A percentile compares a stretch with the other conserved stretches of the same genome.
Evolutionary conservation across 2,113 vertebrate genomes (phyloP).

Genomic region (Telmatochromis sp.): DNA sequence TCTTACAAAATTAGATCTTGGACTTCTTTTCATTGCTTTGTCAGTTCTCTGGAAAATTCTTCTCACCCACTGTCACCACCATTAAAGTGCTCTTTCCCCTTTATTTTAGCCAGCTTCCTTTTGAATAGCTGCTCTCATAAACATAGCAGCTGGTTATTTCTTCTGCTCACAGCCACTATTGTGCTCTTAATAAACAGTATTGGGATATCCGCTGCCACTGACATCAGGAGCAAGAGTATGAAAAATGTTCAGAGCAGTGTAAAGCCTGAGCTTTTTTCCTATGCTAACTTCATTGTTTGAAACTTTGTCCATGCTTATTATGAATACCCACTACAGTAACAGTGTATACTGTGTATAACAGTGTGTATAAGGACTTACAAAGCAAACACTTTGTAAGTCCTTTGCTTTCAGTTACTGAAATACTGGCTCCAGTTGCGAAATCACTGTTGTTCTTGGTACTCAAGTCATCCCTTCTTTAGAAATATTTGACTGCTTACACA

Average conservation of each 20-base stretch:
- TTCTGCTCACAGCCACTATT: neutral
- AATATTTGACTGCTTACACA: neutral
- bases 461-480: neutral
- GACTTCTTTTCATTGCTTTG: neutral
- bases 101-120: neutral
- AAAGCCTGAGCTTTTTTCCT: neutral
- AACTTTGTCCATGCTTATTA: neutral
- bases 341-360: neutral
- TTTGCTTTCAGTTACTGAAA: neutral
- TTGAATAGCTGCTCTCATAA: neutral
- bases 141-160: neutral
- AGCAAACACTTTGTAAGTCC: neutral
- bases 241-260: neutral
- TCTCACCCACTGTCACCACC: neutral
- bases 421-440: neutral
- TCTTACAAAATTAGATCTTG: neutral
- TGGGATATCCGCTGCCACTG: neutral
- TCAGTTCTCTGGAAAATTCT: neutral
- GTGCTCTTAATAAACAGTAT: neutral
- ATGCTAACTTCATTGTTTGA: neutral
- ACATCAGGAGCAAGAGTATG: neutral
- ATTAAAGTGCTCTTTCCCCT: neutral
- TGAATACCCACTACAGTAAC: neutral
- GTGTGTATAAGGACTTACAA: neutral
- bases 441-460: neutral